Base-by-base conservation (phyloP, 2,888 invertebrate species). In the Noctua janthina region DNA sequence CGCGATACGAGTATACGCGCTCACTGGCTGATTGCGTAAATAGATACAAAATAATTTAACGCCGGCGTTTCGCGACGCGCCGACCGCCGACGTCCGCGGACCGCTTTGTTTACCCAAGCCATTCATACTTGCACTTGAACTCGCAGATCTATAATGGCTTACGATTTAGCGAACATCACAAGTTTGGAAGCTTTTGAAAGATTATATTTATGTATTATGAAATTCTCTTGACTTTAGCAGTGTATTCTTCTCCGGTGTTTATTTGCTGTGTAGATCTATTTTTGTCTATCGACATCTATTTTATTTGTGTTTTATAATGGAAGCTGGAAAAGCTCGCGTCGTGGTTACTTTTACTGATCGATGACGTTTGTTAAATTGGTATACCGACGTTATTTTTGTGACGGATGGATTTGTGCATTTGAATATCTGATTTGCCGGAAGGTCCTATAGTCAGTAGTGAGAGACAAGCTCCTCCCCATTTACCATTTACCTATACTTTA, bases 21-120 rank as follows among this genome's bases (percentile, higher is more conserved):
- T 73, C 72, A 68, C 46, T 46, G 10, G 69, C 74, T 74, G 79
- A 85, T 71, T 84, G 85, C 88, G 85, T 87, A 90, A 88, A 87
- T 87, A 90, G 86, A 86, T 83, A 81, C 76, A 64, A 85, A 67
- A 77, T 68, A 59, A 75, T 78, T 62, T 51, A 75, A 46, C 51
- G 69, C 62, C 23, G 68, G 46, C n/a, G 46, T 68, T n/a, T 68
- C 59, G 74, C 73, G 76, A 51, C 56, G 43, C 66, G 73, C 59
- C 46, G 29, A 13, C 35, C 66, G 73, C 59, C 46, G 29, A 13
- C 35, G 62, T 49, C 51, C 29, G 35, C 66, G 23, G 8, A 51
- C 35, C 20, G 64, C 59, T 77, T 56, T 88, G 88, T 88, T 86
- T 88, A 88, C 67, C 82, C 13, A 62, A 77, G 85, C 77, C 82